phyloP scores from a whole-genome alignment of 2,888 invertebrate species.

The Drosophila cyrtoloma region DNA sequence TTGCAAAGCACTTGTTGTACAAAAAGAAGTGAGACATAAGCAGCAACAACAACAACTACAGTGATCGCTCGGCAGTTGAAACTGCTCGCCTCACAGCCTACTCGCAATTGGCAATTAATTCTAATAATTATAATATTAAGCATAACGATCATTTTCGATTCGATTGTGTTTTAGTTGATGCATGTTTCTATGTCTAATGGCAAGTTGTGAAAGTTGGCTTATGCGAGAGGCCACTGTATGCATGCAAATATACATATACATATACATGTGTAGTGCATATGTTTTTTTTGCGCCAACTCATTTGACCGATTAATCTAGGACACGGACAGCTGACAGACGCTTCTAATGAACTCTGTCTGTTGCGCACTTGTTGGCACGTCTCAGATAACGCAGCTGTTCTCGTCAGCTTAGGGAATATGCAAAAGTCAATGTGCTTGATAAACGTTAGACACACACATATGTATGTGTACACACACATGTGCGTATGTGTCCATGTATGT shows the following conservation, averaged over 20 bases:
- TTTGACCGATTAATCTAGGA: slow-evolving; percentile 15
- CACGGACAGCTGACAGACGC: slow-evolving; percentile 11
- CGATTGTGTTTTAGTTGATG: not conserved
- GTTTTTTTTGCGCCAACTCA: not conserved
- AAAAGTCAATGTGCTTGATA: slow-evolving; percentile 13
- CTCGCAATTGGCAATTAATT: not conserved
- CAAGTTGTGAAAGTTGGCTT: not conserved
- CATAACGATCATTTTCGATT: no score
- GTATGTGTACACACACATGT: no score
- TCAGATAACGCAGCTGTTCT: slow-evolving; percentile 51
- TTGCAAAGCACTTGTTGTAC: not conserved
- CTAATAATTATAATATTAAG: not conserved
- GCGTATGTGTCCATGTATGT: not conserved
- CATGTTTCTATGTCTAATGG: not conserved
- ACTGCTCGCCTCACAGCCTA: not conserved
- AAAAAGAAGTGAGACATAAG: not conserved
- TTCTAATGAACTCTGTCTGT: slow-evolving; percentile 18
- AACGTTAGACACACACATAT: not conserved
- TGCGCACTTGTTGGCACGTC: slow-evolving; percentile 42
- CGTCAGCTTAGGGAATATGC: slow-evolving; percentile 12
- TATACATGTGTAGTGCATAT: not conserved
- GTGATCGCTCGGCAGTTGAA: not conserved
- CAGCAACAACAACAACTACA: not conserved
- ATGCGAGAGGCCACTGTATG: slow-evolving; percentile 2
- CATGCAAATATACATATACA: not conserved